These are phyloP conservation scores for Crotalus helleri DNA, from an alignment of 2,113 vertebrate genomes.

Conservation along the genomic window DNA sequence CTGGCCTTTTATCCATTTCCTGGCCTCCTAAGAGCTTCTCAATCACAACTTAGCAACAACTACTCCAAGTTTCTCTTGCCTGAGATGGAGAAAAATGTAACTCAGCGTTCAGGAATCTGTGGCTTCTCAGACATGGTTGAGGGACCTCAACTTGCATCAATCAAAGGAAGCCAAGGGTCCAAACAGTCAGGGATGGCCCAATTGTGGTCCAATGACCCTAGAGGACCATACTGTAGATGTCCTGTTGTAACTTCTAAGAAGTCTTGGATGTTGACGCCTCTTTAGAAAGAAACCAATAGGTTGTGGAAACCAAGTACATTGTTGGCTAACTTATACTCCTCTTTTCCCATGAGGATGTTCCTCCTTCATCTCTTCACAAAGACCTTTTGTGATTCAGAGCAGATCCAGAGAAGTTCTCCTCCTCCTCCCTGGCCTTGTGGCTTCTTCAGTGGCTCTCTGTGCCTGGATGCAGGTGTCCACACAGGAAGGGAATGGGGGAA, in stretches of 20 bases:
- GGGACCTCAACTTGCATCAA: background rate
- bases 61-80: background rate
- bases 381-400: too few relatives aligned
- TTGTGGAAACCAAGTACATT: background rate
- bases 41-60: background rate
- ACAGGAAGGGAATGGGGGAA: background rate
- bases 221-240: background rate
- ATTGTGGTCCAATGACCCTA: background rate
- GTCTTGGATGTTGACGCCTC: background rate
- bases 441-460: accelerated
- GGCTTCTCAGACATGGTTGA: background rate
- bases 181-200: background rate
- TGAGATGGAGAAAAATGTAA: background rate
- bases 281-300: background rate
- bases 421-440: background rate
- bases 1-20: background rate
- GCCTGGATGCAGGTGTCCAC: background rate
- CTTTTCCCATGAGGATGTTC: too few relatives aligned
- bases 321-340: background rate
- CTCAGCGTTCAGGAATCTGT: too few relatives aligned
- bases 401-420: background rate
- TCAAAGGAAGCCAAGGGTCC: background rate
- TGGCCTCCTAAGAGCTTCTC: background rate
- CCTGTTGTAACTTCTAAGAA: background rate
- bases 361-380: background rate